These are phyloP conservation scores for Erpetoichthys calabaricus DNA, from an alignment of 2,797 vertebrate genomes.

Conservation along the genomic window DNA sequence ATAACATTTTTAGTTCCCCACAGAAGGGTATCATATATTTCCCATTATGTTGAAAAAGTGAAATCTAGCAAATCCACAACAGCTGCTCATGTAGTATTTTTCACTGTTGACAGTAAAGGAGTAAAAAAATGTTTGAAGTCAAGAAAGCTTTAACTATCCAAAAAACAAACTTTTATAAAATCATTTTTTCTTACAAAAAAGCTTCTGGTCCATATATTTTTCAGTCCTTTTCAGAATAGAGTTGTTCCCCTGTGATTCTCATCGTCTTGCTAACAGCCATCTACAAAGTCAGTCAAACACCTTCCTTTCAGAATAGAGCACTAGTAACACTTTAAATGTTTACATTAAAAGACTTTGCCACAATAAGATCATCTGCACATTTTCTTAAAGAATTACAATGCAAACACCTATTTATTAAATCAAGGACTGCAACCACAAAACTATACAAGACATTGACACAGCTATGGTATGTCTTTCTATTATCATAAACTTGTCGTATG, in stretches of 20 bases:
- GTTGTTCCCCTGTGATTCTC: conserved; percentile 7
- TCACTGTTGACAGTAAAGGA: not conserved
- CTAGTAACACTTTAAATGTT: too few relatives aligned
- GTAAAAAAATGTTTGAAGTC: too few relatives aligned
- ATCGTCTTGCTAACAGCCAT: conserved; percentile 5
- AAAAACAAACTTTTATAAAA: too few relatives aligned
- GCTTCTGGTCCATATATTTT: conserved; percentile 1
- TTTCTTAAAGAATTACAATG: too few relatives aligned
- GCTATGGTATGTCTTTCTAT: conserved; percentile 24
- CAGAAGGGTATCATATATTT: not conserved
- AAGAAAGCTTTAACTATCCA: too few relatives aligned
- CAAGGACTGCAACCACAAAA: conserved; percentile 7
- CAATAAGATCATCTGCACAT: conserved; percentile 6
- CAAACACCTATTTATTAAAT: too few relatives aligned
- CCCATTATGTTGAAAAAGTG: conserved; percentile 10
- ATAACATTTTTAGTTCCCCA: conserved; percentile 1
- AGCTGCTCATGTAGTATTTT: conserved; percentile 15
- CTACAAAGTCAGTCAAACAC: conserved; percentile 21
- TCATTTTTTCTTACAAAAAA: too few relatives aligned
- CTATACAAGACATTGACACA: conserved; percentile 22
- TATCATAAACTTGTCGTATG: conserved; percentile 31
- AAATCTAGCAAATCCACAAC: conserved; percentile 14
- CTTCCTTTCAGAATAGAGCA: conserved; percentile 8
- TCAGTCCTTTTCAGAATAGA: conserved; percentile 7
- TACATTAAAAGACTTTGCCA: conserved; percentile 17